Conservation (phyloP, 2,888 invertebrate genomes). For the Epistrophe eligans region DNA sequence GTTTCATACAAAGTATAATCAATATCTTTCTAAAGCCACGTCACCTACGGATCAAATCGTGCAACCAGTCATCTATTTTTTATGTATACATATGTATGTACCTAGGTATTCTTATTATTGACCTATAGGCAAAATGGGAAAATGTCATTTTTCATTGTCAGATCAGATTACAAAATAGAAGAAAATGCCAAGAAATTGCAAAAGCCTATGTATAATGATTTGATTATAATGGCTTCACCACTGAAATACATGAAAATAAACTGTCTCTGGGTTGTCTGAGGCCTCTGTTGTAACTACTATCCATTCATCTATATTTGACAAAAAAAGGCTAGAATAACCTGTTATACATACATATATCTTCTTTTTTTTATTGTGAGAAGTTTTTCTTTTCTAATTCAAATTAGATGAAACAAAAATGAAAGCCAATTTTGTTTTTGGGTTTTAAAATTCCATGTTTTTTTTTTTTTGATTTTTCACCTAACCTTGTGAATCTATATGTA, state of each 20-base stretch:
- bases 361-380: slow-evolving; percentile 26
- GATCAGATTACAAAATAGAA: not conserved
- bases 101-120: not conserved
- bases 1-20: no score
- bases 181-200: slow-evolving; percentile 22
- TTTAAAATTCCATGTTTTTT: slow-evolving; percentile 40
- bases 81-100: not conserved
- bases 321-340: slow-evolving; percentile 60
- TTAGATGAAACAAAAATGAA: slow-evolving; percentile 72
- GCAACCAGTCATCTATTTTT: not conserved
- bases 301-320: slow-evolving; percentile 8
- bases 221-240: slow-evolving; percentile 7
- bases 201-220: not conserved
- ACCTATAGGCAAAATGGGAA: not conserved
- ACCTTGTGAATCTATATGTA: not conserved
- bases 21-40: not conserved
- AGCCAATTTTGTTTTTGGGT: slow-evolving; percentile 56
- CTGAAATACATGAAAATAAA: not conserved
- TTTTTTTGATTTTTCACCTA: not conserved
- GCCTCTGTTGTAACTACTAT: not conserved
- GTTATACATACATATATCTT: slow-evolving; percentile 16
- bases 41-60: not conserved
- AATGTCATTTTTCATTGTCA: slow-evolving; percentile 33
- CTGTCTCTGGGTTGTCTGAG: not conserved
- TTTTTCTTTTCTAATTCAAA: slow-evolving; percentile 73